phyloP scores from a whole-genome alignment of 2,888 invertebrate species.

The Chymomyza amoena region DNA sequence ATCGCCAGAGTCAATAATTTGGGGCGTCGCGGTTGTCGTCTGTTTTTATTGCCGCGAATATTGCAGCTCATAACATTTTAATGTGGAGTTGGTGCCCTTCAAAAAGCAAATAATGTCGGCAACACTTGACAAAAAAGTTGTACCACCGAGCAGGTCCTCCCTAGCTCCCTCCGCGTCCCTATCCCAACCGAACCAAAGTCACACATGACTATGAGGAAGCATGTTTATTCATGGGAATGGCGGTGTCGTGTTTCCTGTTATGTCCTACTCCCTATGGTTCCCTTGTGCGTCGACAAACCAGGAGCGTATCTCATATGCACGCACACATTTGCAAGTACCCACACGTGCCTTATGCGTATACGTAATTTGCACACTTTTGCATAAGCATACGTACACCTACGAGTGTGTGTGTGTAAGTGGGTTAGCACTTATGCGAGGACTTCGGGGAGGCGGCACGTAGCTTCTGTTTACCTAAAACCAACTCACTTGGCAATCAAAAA shows the following conservation, averaged over 20 bases:
- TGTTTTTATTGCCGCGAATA: constrained; percentile 61
- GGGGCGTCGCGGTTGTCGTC: constrained; percentile 39
- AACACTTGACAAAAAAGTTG: not conserved
- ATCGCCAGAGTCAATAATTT: constrained; percentile 40
- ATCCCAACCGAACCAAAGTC: not conserved
- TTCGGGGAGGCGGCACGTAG: not conserved
- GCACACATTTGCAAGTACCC: not conserved
- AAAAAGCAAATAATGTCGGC: constrained; percentile 30
- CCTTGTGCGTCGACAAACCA: not conserved
- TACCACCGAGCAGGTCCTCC: not conserved
- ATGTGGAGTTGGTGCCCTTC: constrained; percentile 50
- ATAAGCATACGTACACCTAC: not conserved
- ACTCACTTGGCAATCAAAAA: constrained; percentile 55
- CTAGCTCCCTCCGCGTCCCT: too few relatives aligned
- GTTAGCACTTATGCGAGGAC: not conserved
- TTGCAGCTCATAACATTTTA: constrained; percentile 61
- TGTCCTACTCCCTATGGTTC: constrained; percentile 8
- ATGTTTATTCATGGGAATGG: constrained; percentile 39
- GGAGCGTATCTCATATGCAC: not conserved
- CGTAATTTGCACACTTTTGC: constrained; percentile 46
- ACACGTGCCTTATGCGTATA: not conserved
- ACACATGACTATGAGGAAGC: constrained; percentile 14
- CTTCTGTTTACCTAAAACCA: constrained; percentile 50
- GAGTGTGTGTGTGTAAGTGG: not conserved
- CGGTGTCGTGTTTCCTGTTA: constrained; percentile 27